phyloP scores from a whole-genome alignment of 1,140 invertebrate species.

The Leptinotarsa defecta region DNA sequence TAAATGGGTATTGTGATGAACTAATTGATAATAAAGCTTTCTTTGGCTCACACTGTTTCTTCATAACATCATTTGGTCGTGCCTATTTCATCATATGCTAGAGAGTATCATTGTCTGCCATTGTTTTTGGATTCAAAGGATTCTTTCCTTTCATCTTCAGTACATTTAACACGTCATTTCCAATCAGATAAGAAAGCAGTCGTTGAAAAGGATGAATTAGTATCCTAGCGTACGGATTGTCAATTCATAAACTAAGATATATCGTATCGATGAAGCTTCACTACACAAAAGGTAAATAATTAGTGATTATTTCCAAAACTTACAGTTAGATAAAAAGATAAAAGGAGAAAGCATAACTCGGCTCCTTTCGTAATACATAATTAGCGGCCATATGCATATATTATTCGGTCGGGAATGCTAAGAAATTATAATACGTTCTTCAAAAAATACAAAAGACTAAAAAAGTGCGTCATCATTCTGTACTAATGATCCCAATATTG shows the following conservation, averaged over 20 bases:
- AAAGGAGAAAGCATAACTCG: conserved; percentile 12
- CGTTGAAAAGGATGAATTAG: neutral
- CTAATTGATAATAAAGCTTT: no score
- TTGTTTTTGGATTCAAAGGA: neutral
- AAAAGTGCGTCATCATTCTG: conserved; percentile 28
- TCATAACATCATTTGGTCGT: no score
- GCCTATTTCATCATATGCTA: neutral
- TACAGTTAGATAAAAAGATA: conserved; percentile 26
- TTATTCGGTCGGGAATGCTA: conserved; percentile 13
- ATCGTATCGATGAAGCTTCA: conserved; percentile 8
- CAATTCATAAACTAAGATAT: conserved; percentile 4
- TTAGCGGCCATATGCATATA: conserved; percentile 31
- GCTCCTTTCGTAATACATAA: conserved; percentile 28
- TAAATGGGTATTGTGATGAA: no score
- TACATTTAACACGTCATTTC: conserved; percentile 2
- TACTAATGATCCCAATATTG: conserved; percentile 31
- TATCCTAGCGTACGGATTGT: conserved; percentile 5
- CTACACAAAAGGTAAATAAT: conserved; percentile 11
- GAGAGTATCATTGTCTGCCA: neutral
- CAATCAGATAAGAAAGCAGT: neutral
- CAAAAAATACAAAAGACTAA: conserved; percentile 29
- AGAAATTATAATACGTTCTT: conserved; percentile 29
- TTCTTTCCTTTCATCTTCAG: neutral
- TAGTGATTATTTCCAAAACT: conserved; percentile 16
- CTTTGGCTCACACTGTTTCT: no score